Base-by-base conservation (phyloP, 2,888 invertebrate genomes). In the Synergus laeviventris region DNA sequence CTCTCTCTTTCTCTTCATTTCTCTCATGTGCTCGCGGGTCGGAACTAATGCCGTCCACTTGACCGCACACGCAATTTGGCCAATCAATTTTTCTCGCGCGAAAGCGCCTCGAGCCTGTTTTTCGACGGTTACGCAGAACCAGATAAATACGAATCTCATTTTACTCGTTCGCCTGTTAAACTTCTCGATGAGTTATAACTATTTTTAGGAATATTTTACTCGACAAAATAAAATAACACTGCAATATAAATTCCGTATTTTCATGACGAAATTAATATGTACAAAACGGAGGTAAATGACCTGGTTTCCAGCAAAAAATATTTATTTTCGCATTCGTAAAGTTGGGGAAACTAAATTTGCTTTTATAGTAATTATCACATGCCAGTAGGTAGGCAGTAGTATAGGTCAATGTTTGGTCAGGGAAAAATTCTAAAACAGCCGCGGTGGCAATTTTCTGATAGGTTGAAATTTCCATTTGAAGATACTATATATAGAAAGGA, bases 31-130 rank as follows among this genome's bases (percentile, higher is more conserved):
- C 79, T 78, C 78, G 77, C 82, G 82, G 85, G 81, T 82, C 81
- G 84, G 82, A 87, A 87, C 86, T 88, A 87, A 88, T 88, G 84
- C 81, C 86, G 84, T 84, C 84, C 83, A 80, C 78, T 80, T 77
- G 82, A 81, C 75, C 78, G 80, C 82, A 82, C 74, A 56, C 70
- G 61, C 79, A 75, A 76, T 76, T 78, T 74, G 79, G 81, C 83
- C 86, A 84, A 87, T 85, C 86, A 89, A 89, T 88, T 89, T 89
- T 89, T 87, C 85, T 84, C 77, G 79, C 77, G 75, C 80, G 80
- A 80, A 49, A 84, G 81, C 78, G 77, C 78, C 78, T 81, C 78
- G 64, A 80, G 77, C 79, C 24, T 60, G 73, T 74, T 66, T 59
- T 75, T 49, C 75, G 24, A 74, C 74, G 38, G 7, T 42, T 21